These are phyloP conservation scores for Palythoa caribaeorum DNA, from an alignment of 92 coral and sea anemone species.

Conservation along the genomic window DNA sequence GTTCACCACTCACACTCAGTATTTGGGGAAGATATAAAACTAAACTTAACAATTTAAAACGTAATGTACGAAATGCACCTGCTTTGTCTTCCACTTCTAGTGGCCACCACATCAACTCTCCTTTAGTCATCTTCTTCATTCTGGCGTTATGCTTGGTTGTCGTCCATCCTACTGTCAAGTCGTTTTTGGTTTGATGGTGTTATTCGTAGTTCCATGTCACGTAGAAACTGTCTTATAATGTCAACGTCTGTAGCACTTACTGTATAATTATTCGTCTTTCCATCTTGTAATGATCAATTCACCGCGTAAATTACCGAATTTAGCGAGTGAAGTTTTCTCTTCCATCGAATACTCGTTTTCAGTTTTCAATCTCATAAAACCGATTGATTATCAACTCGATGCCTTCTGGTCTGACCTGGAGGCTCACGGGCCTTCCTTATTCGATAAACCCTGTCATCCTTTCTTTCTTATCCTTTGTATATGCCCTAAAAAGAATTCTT, in stretches of 20 bases:
- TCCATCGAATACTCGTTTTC: not conserved
- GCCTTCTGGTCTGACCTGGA: not conserved
- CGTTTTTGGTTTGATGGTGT: not conserved
- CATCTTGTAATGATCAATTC: not conserved
- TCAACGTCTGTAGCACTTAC: not conserved
- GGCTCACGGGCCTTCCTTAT: too few species aligned
- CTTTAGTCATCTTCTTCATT: slow-evolving; percentile 7
- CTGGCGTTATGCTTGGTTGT: not conserved
- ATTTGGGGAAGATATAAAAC: not conserved
- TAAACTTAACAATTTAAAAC: too few species aligned
- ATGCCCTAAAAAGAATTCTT: slow-evolving; percentile 22
- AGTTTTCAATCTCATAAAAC: not conserved
- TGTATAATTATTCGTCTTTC: not conserved
- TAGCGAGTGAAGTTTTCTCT: not conserved
- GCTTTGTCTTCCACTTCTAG: slow-evolving; percentile 27
- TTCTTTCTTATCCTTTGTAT: slow-evolving; percentile 20
- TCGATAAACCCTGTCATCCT: not conserved
- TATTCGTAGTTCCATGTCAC: not conserved
- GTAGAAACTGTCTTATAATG: not conserved
- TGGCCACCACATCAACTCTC: slow-evolving; percentile 35
- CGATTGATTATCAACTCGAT: not conserved
- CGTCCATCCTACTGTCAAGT: not conserved
- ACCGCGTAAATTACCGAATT: not conserved
- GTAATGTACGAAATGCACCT: not conserved
- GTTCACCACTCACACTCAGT: not conserved